A percentile compares a stretch with the other conserved stretches of the same genome.
These are phyloP conservation scores for Sphenodon punctatus DNA, from an alignment of 2,797 vertebrate genomes.

Conservation along the genomic window DNA sequence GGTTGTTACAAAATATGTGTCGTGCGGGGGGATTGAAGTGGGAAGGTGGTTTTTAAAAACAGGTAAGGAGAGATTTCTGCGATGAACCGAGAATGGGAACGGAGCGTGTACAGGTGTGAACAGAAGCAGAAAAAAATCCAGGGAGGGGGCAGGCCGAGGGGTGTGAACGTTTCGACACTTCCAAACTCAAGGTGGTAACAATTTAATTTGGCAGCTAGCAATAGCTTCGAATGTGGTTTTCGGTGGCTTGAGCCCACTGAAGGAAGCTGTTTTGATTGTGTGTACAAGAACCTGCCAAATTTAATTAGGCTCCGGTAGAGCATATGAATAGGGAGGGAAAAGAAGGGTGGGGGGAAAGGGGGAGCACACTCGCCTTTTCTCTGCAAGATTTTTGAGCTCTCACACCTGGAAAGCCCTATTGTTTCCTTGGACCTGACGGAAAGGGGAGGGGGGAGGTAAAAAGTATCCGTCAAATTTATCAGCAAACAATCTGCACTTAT, in stretches of 20 bases:
- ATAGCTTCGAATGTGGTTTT: constrained; percentile 47
- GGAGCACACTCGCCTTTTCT: neutral
- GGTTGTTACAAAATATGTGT: too few relatives aligned
- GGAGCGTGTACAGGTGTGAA: neutral
- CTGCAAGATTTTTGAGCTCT: neutral
- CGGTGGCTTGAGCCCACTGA: constrained; percentile 28
- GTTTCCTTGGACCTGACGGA: constrained; percentile 19
- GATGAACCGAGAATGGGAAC: neutral
- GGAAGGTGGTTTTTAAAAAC: neutral
- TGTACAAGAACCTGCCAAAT: constrained; percentile 64
- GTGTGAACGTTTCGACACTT: constrained; percentile 27
- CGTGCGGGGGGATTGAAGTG: neutral
- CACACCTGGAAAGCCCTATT: constrained; percentile 67
- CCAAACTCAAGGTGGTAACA: constrained; percentile 60
- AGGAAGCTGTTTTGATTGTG: constrained; percentile 55
- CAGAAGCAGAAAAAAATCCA: neutral
- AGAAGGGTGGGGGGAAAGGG: constrained; percentile 28
- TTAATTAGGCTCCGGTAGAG: constrained; percentile 59
- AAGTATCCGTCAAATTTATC: constrained; percentile 58
- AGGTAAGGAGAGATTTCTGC: accelerated
- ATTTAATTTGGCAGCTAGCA: constrained; percentile 56
- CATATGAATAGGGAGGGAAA: too few relatives aligned
- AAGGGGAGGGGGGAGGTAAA: neutral
- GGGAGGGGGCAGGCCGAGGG: neutral
- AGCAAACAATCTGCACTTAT: constrained; percentile 73